Evolutionary conservation across 1,140 invertebrate genomes (phyloP), one percentile per base, ranked within the genome.

Genomic region (Ladona fulva): DNA sequence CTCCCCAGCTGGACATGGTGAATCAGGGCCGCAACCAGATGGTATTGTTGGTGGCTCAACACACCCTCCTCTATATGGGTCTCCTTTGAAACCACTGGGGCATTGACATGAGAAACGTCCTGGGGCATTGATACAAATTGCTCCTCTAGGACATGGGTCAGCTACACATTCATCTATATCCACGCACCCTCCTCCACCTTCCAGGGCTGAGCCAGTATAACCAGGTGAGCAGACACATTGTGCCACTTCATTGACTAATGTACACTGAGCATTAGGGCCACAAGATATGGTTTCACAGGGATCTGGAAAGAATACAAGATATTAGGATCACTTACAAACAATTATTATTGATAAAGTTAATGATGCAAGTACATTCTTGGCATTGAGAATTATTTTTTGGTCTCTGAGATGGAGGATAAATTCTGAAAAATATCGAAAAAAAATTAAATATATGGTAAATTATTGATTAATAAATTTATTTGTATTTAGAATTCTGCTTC

Each of bases 31-130:
- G 81, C 94, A 96, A 79, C 87, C 87, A 6, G 90, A 88, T 12
- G 88, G 89, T 8, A 84, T 86, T 76, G 87, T 83, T 80, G 90
- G 88, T 0, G 90, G 87, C 79, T 90, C 86, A 59, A 87, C 84
- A 81, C 94, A 96, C 25, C 93, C 94, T 8, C 86, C 87, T 85
- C 89, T 84, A 86, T 89, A 87, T 87, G 94, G 77, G 88, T 93
- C 89, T 88, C 94, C 82, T 85, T 92, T 82, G 77, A 88, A 90
- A 25, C 91, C 92, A 66, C 91, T 89, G 0, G 95, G 94, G 84
- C 95, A 97, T 82, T 96, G 93, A 82, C 95, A 97, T 19, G 90
- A 89, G 82, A 93, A 97, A 24, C 89, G 89, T 11, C 95, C 95
- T 0, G 93, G 93, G 80, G 94, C 90, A 82, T 97, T 97, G 80